Conservation (phyloP, 2,888 invertebrate species). For the Quadroppia sp. region DNA sequence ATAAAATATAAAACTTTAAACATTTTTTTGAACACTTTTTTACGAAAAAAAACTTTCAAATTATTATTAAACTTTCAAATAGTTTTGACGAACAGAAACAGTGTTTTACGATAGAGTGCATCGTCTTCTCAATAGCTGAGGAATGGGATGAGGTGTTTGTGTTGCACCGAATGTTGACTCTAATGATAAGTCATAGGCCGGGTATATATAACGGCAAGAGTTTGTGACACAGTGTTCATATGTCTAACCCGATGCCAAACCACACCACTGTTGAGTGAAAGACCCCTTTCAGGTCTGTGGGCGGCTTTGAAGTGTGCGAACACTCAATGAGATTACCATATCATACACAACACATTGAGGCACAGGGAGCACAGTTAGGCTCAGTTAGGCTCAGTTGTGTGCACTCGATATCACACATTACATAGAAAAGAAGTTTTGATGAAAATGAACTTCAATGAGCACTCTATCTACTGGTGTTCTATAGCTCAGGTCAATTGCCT, state of each 20-base stretch:
- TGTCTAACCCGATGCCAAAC: not conserved
- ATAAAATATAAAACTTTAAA: too few species aligned
- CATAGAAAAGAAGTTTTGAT: not conserved
- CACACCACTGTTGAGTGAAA: not conserved
- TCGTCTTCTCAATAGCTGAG: not conserved
- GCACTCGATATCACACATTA: conserved; percentile 1
- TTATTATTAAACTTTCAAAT: not conserved
- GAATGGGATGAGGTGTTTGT: not conserved
- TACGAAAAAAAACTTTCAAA: not conserved
- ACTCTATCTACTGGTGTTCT: not conserved
- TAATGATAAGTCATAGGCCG: too few species aligned
- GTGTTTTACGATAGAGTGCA: not conserved
- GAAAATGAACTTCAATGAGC: not conserved
- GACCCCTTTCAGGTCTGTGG: conserved; percentile 18
- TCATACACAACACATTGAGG: too few species aligned
- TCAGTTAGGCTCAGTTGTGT: not conserved
- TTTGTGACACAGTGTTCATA: too few species aligned
- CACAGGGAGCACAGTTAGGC: too few species aligned
- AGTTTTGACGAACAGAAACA: not conserved
- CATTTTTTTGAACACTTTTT: not conserved
- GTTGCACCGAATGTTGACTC: too few species aligned
- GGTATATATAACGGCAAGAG: too few species aligned
- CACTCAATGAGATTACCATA: not conserved
- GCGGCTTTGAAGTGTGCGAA: not conserved
- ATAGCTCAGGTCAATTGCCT: conserved; percentile 8